Evolutionary conservation across 2,797 vertebrate species (phyloP).

Genomic region (Tinamus major): DNA sequence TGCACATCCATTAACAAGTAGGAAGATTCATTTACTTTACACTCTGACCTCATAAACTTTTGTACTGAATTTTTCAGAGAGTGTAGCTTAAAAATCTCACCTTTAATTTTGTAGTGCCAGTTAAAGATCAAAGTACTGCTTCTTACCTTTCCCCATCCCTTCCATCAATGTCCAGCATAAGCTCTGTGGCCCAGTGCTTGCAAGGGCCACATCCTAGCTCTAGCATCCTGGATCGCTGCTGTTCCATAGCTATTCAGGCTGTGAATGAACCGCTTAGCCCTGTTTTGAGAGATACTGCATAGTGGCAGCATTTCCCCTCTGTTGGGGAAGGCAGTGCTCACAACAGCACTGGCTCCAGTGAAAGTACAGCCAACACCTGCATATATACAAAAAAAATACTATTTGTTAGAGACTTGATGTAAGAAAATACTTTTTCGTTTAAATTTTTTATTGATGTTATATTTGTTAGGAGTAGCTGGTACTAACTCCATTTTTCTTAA

Average conservation of each 20-base stretch:
- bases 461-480: conserved; percentile 1
- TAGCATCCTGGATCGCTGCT: not conserved
- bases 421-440: not conserved
- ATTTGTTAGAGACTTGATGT: not conserved
- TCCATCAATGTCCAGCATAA: not conserved
- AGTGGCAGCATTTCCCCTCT: not conserved
- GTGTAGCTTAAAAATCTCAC: not conserved
- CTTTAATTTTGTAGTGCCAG: not conserved
- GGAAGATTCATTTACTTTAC: not conserved
- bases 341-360: not conserved
- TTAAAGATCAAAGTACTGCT: not conserved
- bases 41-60: not conserved
- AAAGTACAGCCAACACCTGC: not conserved
- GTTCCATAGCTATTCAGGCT: not conserved
- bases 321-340: not conserved
- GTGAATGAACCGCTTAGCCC: not conserved
- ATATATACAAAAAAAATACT: not conserved
- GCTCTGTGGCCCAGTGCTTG: not conserved
- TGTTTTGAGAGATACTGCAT: not conserved
- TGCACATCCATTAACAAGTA: not conserved
- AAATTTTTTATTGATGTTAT: not conserved
- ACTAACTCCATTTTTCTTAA: conserved; percentile 24
- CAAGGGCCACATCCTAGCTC: not conserved
- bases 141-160: not conserved
- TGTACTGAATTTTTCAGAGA: not conserved